phyloP scores from a whole-genome alignment of 2,113 vertebrate species.

The Platysteira castanea region DNA sequence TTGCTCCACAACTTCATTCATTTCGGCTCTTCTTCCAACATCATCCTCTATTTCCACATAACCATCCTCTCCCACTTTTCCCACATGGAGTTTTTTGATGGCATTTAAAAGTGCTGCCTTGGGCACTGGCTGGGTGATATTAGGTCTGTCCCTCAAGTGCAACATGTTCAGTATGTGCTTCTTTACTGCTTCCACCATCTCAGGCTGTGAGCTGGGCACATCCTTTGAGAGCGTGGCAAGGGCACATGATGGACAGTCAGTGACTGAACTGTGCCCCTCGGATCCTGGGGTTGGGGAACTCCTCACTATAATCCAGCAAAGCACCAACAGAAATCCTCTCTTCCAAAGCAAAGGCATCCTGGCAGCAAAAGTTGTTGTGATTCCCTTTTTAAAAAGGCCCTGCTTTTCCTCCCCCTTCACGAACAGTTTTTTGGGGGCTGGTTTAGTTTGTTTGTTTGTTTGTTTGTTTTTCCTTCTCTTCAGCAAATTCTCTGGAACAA shows the following conservation, averaged over 20 bases:
- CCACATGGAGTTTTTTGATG: constrained; percentile 94
- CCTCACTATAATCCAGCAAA: constrained; percentile 77
- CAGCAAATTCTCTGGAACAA: constrained; percentile 79
- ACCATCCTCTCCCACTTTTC: constrained; percentile 92
- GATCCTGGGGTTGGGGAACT: constrained; percentile 78
- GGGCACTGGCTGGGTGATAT: constrained; percentile 95
- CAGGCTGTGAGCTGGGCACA: constrained; percentile 78
- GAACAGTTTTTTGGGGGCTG: constrained; percentile 62
- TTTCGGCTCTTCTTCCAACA: constrained; percentile 81
- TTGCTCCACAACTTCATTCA: constrained; percentile 83
- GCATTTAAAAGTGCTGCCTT: constrained; percentile 96
- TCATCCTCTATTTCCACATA: constrained; percentile 93
- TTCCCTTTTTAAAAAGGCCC: constrained; percentile 76
- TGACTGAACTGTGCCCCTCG: constrained; percentile 68
- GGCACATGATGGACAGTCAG: constrained; percentile 88
- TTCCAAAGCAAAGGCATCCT: constrained; percentile 84
- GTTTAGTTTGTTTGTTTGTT: constrained; percentile 41
- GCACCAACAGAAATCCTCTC: constrained; percentile 79
- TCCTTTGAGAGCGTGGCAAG: constrained; percentile 82
- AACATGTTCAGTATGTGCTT: constrained; percentile 94
- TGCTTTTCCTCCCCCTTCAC: constrained; percentile 70
- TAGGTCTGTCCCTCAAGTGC: constrained; percentile 93
- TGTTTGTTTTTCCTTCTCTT: constrained; percentile 70
- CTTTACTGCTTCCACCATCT: constrained; percentile 95
- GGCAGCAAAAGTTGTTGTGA: constrained; percentile 77